Percentiles rank a stretch among this genome's conserved stretches.
Conservation (phyloP, 2,113 vertebrate species). For the Agapornis roseicollis region DNA sequence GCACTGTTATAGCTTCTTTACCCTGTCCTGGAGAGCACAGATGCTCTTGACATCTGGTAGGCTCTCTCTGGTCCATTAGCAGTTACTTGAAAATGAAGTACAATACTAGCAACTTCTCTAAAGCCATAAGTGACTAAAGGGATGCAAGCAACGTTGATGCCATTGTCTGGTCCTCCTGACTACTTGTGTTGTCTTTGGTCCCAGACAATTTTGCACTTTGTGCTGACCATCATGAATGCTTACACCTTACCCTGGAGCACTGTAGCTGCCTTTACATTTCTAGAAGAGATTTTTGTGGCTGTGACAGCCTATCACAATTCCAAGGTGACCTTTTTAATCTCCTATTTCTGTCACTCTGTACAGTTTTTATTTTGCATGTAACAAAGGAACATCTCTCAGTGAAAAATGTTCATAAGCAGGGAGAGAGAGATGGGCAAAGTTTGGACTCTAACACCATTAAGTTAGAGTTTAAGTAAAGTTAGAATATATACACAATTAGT, state of each 20-base stretch:
- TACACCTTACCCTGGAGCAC: slow-evolving; percentile 31
- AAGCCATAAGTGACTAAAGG: not conserved
- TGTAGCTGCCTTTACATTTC: slow-evolving; percentile 35
- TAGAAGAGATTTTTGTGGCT: slow-evolving; percentile 75
- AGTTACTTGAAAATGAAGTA: not conserved
- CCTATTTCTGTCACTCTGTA: not conserved
- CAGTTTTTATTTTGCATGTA: not conserved
- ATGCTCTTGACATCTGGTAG: not conserved
- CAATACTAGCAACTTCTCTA: not conserved
- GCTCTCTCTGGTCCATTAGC: not conserved
- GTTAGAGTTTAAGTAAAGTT: not conserved
- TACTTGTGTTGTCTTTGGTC: not conserved
- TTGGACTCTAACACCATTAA: not conserved
- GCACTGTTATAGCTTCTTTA: not conserved
- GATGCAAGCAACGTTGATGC: not conserved
- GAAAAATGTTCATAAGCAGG: not conserved
- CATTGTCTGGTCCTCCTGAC: not conserved
- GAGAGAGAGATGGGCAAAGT: not conserved
- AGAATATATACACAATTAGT: not conserved
- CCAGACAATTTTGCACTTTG: slow-evolving; percentile 74
- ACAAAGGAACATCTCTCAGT: not conserved
- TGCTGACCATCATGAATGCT: slow-evolving; percentile 78
- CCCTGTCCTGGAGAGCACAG: not conserved
- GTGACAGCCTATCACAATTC: slow-evolving; percentile 80
- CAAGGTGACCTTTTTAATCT: not conserved